Evolutionary conservation across 2,888 invertebrate genomes (phyloP).

Genomic region (Tipula lateralis): DNA sequence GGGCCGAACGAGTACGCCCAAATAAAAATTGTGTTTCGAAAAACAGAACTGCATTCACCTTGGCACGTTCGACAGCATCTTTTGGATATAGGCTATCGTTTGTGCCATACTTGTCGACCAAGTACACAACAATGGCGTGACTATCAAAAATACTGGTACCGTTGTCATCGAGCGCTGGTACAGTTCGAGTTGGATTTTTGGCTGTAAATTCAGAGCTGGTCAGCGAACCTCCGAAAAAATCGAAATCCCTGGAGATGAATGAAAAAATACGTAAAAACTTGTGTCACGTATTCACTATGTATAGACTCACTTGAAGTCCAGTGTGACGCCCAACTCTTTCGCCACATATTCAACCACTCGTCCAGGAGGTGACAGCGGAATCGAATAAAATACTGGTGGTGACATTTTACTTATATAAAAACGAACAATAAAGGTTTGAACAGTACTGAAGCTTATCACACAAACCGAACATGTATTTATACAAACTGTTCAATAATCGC

Average conservation of each 20-base stretch:
- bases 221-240: neutral
- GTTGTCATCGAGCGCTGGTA: neutral
- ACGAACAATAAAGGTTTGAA: too few relatives aligned
- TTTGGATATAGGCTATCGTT: neutral
- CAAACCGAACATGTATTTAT: too few relatives aligned
- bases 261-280: neutral
- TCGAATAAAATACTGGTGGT: too few relatives aligned
- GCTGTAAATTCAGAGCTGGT: neutral
- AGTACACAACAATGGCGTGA: neutral
- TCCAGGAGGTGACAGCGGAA: too few relatives aligned
- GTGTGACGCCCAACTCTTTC: neutral
- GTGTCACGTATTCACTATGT: neutral
- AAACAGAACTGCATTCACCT: neutral
- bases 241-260: neutral
- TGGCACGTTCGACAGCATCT: neutral
- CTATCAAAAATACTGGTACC: neutral
- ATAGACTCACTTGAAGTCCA: neutral
- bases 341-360: neutral
- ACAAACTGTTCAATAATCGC: too few relatives aligned
- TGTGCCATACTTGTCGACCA: neutral
- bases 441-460: too few relatives aligned
- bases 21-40: neutral
- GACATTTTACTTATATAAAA: too few relatives aligned
- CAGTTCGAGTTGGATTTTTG: neutral
- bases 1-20: neutral